A percentile compares a stretch with the other conserved stretches of the same genome.
phyloP scores from a whole-genome alignment of 2,113 vertebrate species.

The Terrapene triunguis region DNA sequence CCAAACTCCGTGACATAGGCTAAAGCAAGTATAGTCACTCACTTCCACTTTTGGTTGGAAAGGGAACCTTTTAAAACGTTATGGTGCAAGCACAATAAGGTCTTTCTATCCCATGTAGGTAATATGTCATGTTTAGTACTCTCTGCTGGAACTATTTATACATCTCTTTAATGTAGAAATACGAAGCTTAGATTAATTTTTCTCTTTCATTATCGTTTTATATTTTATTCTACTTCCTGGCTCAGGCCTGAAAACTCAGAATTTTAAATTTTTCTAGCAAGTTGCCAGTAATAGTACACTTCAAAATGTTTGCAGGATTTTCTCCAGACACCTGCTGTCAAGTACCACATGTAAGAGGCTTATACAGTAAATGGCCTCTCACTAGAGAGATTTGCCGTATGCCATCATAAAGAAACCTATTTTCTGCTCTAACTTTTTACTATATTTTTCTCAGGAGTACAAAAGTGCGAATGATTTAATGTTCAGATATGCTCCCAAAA shows the following conservation, averaged over 20 bases:
- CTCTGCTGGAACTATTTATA: constrained; percentile 1
- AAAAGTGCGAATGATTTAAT: constrained; percentile 18
- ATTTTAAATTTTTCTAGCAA: constrained; percentile 22
- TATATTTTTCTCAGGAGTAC: background rate
- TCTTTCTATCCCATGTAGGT: constrained; percentile 26
- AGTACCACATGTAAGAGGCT: background rate
- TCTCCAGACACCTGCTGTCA: constrained; percentile 55
- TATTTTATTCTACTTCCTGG: constrained; percentile 32
- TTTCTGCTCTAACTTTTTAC: constrained; percentile 13
- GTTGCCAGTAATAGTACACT: constrained; percentile 1
- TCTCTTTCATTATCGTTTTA: constrained; percentile 29
- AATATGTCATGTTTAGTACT: constrained; percentile 25
- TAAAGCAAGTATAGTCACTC: constrained; percentile 6
- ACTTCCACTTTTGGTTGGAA: constrained; percentile 46
- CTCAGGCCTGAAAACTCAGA: background rate
- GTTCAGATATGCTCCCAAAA: background rate
- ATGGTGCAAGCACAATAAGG: constrained; percentile 27
- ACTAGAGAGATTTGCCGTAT: constrained; percentile 37
- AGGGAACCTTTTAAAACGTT: constrained; percentile 11
- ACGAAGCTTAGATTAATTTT: background rate
- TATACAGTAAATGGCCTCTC: constrained; percentile 13
- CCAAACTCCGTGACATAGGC: background rate
- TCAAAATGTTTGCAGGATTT: constrained; percentile 26
- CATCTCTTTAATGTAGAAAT: constrained; percentile 23
- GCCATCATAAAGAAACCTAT: constrained; percentile 52